phyloP scores from a whole-genome alignment of 2,113 vertebrate genomes.

The Nansenia antarctica region DNA sequence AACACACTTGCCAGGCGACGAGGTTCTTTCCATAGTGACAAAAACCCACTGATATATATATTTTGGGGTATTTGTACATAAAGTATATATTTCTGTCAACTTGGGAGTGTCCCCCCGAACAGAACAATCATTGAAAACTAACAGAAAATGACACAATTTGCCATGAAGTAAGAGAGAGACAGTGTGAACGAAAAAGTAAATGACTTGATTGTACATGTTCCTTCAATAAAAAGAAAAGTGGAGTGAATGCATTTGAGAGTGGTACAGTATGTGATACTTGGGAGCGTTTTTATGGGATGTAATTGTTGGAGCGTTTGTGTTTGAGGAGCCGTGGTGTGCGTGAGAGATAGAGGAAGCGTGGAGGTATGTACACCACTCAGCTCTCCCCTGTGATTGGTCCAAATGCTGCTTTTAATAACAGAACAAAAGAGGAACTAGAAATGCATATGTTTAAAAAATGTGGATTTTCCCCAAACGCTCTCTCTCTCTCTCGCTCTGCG shows the following conservation, averaged over 20 bases:
- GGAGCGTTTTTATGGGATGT: neutral
- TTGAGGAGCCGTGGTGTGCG: slow-evolving; percentile 29
- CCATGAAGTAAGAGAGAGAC: slow-evolving; percentile 16
- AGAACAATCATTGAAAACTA: neutral
- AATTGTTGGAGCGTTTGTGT: neutral
- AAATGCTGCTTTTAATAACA: slow-evolving; percentile 82
- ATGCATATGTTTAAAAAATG: slow-evolving; percentile 81
- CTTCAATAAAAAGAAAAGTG: slow-evolving; percentile 56
- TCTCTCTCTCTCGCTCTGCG: slow-evolving; percentile 55
- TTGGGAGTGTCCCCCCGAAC: neutral
- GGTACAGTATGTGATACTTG: neutral
- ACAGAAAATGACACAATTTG: slow-evolving; percentile 25
- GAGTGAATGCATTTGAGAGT: slow-evolving; percentile 1
- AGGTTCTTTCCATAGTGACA: too few relatives aligned
- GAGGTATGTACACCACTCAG: slow-evolving; percentile 63
- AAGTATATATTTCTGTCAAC: neutral
- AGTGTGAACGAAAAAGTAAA: slow-evolving; percentile 5
- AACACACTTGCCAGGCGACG: too few relatives aligned
- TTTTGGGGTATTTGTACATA: slow-evolving; percentile 19
- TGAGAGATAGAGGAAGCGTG: slow-evolving; percentile 66
- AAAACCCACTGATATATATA: slow-evolving; percentile 41
- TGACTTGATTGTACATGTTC: slow-evolving; percentile 41
- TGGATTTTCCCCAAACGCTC: slow-evolving; percentile 57
- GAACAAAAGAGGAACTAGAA: slow-evolving; percentile 82
- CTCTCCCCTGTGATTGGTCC: slow-evolving; percentile 67